A percentile compares a stretch with the other conserved stretches of the same genome.
These are phyloP conservation scores for Odontothrips loti DNA, from an alignment of 2,888 invertebrate genomes.

Conservation along the genomic window DNA sequence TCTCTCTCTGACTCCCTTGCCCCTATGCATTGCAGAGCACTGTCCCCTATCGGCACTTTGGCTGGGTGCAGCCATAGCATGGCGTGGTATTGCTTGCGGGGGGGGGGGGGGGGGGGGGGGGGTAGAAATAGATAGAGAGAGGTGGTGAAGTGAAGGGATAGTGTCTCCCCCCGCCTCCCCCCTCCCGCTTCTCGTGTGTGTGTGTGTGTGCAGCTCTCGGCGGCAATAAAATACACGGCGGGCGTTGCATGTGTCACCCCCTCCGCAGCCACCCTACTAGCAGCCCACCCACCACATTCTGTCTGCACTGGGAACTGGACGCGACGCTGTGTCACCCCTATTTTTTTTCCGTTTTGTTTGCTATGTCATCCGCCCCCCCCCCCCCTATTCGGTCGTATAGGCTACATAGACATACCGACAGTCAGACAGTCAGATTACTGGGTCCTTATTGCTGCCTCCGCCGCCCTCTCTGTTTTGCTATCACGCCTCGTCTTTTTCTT, in stretches of 20 bases:
- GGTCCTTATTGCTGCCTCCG: not conserved
- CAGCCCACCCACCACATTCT: not conserved
- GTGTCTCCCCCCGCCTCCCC: too few relatives aligned
- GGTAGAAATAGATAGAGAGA: too few relatives aligned
- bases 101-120: too few relatives aligned
- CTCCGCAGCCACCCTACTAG: not conserved
- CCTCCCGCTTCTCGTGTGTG: too few relatives aligned
- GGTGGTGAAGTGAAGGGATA: too few relatives aligned
- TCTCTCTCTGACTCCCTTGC: too few relatives aligned
- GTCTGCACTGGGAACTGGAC: not conserved
- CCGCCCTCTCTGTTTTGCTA: not conserved
- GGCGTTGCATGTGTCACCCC: not conserved
- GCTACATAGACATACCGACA: not conserved
- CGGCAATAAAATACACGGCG: not conserved
- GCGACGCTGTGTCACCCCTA: not conserved
- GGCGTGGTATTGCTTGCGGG: too few relatives aligned
- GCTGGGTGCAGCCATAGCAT: too few relatives aligned
- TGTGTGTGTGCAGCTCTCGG: too few relatives aligned
- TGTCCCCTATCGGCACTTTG: too few relatives aligned
- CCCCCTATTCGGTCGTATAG: too few relatives aligned
- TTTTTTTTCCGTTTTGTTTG: not conserved
- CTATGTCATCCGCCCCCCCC: not conserved
- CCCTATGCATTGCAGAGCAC: too few relatives aligned
- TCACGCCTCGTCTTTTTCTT: not conserved
- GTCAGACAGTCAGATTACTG: not conserved